A percentile compares a stretch with the other conserved stretches of the same genome.
Conservation (phyloP, 2,113 vertebrate genomes). For the Tylochromis polylepis region DNA sequence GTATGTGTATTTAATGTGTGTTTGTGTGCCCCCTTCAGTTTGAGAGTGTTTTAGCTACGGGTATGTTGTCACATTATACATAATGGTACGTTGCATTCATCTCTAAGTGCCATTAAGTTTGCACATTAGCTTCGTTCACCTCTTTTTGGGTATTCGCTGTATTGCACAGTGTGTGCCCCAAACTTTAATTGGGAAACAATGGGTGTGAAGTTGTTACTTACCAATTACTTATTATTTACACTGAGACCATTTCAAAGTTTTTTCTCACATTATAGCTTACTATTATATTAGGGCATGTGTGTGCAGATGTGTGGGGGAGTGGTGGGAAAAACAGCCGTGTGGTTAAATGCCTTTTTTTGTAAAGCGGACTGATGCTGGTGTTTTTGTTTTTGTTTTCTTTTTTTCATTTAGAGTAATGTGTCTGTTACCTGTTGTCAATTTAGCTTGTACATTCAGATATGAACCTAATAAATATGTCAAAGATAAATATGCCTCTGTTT, state of each 20-base stretch:
- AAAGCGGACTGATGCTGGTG: slow-evolving; percentile 66
- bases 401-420: slow-evolving; percentile 60
- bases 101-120: slow-evolving; percentile 54
- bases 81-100: slow-evolving; percentile 32
- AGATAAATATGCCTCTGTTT: slow-evolving; percentile 13
- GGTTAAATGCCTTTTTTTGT: slow-evolving; percentile 57
- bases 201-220: background rate
- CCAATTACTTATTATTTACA: background rate
- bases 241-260: slow-evolving; percentile 14
- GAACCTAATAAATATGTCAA: slow-evolving; percentile 73
- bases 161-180: background rate
- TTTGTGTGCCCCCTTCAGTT: background rate
- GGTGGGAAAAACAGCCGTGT: slow-evolving; percentile 25
- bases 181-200: slow-evolving; percentile 4
- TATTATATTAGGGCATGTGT: background rate
- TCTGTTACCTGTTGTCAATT: slow-evolving; percentile 68
- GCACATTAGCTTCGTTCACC: slow-evolving; percentile 46
- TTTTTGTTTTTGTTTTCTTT: slow-evolving; percentile 2
- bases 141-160: slow-evolving; percentile 5
- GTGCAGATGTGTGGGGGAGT: background rate
- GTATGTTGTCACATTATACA: slow-evolving; percentile 13
- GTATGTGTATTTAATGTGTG: background rate
- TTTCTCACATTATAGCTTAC: background rate
- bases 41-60: slow-evolving; percentile 12
- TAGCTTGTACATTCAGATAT: slow-evolving; percentile 71